phyloP scores from a whole-genome alignment of 1,140 invertebrate species.

The Ceratina calcarata region DNA sequence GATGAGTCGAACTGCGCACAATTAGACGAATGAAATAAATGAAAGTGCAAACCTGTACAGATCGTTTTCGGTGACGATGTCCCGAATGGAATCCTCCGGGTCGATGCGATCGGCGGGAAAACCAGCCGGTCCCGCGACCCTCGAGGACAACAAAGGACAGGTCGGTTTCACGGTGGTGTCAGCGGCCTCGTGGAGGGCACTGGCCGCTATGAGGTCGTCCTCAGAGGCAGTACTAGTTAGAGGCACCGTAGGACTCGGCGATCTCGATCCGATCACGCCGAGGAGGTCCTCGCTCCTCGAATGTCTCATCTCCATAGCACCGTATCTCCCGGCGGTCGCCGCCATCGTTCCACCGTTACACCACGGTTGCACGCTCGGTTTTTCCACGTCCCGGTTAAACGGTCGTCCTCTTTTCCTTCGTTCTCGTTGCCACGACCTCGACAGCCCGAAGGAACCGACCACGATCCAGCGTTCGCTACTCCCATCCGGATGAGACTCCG shows the following conservation, averaged over 20 bases:
- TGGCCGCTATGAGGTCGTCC: constrained; percentile 77
- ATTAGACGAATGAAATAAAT: no score
- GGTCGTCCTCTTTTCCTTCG: constrained; percentile 1
- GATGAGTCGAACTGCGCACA: no score
- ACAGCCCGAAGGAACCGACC: constrained; percentile 28
- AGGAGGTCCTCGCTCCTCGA: constrained; percentile 76
- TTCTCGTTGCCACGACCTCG: constrained; percentile 21
- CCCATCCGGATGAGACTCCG: constrained; percentile 47
- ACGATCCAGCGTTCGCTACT: constrained; percentile 38
- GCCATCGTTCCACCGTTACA: constrained; percentile 19
- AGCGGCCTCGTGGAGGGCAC: constrained; percentile 67
- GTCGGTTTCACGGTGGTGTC: constrained; percentile 15
- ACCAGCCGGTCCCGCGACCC: constrained; percentile 53
- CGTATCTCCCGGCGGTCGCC: constrained; percentile 60
- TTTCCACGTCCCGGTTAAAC: constrained; percentile 11
- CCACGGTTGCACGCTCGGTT: constrained; percentile 18
- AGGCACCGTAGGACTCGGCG: constrained; percentile 64
- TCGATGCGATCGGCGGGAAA: constrained; percentile 80
- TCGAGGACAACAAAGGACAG: constrained; percentile 49
- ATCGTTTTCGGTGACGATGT: constrained; percentile 85
- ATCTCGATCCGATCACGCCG: constrained; percentile 59
- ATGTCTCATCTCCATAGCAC: constrained; percentile 76
- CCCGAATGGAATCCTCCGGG: constrained; percentile 84
- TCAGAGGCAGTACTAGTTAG: constrained; percentile 71
- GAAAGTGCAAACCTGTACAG: constrained; percentile 82